A percentile compares a stretch with the other conserved stretches of the same genome.
Evolutionary conservation across 1,140 invertebrate genomes (phyloP).

Genomic region (Idris sp.): DNA sequence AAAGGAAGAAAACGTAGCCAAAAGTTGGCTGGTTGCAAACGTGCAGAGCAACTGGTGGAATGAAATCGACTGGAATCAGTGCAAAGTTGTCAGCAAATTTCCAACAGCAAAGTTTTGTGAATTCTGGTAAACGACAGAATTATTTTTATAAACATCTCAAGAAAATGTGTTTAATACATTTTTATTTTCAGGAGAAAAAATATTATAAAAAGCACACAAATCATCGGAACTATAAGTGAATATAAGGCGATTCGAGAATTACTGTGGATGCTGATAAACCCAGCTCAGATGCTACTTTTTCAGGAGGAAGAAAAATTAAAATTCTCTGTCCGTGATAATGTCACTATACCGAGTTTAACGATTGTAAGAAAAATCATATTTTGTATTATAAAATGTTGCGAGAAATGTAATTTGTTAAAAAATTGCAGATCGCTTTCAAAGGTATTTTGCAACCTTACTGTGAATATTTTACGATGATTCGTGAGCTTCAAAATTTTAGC

Average conservation of each 20-base stretch:
- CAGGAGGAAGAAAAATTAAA: conserved; percentile 56
- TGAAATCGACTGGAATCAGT: conserved; percentile 66
- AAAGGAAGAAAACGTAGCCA: conserved; percentile 66
- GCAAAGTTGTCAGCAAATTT: conserved; percentile 67
- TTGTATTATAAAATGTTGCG: too few species aligned
- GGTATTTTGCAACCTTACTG: conserved; percentile 69
- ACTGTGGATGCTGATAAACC: conserved; percentile 75
- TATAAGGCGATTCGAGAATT: conserved; percentile 74
- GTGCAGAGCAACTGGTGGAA: conserved; percentile 76
- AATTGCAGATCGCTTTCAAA: conserved; percentile 68
- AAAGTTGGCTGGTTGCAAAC: conserved; percentile 72
- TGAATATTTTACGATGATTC: conserved; percentile 71
- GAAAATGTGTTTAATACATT: conserved; percentile 9
- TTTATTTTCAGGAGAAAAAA: conserved; percentile 64
- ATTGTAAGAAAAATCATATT: conserved; percentile 52
- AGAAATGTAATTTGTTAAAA: too few species aligned
- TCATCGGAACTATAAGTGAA: conserved; percentile 70
- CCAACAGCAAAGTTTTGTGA: conserved; percentile 68
- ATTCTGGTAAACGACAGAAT: conserved; percentile 66
- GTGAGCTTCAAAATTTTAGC: conserved; percentile 69
- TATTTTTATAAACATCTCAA: too few species aligned
- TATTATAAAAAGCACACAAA: conserved; percentile 53
- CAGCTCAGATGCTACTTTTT: conserved; percentile 68
- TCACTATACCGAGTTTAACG: conserved; percentile 76
- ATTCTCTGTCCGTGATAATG: conserved; percentile 66